These are phyloP conservation scores for Schizothorax lantsangensis DNA, from an alignment of 2,797 vertebrate species.

Conservation along the genomic window DNA sequence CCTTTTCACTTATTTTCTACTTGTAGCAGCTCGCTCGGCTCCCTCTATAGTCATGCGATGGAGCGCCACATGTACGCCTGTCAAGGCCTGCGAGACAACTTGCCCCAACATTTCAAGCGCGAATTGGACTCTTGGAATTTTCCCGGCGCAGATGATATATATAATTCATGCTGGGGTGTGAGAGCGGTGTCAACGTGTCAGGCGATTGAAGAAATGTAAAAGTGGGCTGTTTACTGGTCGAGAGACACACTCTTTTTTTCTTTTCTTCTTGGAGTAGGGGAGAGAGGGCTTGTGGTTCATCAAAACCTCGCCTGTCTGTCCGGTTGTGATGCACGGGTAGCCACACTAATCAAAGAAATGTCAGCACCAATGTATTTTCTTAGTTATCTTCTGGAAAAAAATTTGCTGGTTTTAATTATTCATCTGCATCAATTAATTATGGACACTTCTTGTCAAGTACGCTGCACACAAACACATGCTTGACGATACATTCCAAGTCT, in stretches of 20 bases:
- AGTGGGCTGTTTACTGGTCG: constrained; percentile 83
- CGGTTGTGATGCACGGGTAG: constrained; percentile 68
- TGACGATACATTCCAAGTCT: constrained; percentile 67
- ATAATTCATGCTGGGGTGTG: constrained; percentile 84
- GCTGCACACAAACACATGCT: constrained; percentile 65
- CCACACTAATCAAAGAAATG: constrained; percentile 78
- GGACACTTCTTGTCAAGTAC: constrained; percentile 72
- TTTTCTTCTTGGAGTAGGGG: constrained; percentile 59
- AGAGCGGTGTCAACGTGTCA: constrained; percentile 86
- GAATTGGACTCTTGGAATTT: constrained; percentile 81
- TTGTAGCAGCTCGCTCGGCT: constrained; percentile 21
- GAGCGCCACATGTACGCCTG: constrained; percentile 71
- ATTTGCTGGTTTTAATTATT: constrained; percentile 78
- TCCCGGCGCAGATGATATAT: constrained; percentile 76
- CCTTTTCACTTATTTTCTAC: constrained; percentile 48
- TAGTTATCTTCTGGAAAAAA: constrained; percentile 72
- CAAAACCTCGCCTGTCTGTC: constrained; percentile 76
- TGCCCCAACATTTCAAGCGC: constrained; percentile 83
- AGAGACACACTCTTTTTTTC: constrained; percentile 66
- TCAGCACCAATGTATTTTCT: constrained; percentile 77
- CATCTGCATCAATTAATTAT: constrained; percentile 79
- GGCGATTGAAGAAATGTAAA: constrained; percentile 81
- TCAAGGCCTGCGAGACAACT: constrained; percentile 78
- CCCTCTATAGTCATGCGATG: constrained; percentile 25
- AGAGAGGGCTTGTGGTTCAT: constrained; percentile 70